Evolutionary conservation across 2,113 vertebrate species (phyloP).

Genomic region (Pelmatolapia mariae): DNA sequence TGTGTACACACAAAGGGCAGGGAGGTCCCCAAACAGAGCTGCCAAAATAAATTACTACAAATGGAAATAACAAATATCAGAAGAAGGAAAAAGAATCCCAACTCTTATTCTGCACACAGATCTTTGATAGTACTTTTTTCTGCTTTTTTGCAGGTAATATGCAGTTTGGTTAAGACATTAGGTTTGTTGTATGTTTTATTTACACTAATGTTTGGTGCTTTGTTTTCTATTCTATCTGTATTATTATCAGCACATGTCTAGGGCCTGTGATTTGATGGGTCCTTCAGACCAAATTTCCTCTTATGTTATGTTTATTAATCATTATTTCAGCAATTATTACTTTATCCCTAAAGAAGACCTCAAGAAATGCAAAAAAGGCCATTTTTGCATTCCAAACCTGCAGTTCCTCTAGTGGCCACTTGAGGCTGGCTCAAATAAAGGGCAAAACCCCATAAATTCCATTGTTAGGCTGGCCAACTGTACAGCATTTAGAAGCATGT

Average conservation of each 20-base stretch:
- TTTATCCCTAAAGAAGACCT: not conserved
- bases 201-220: not conserved
- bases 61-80: not conserved
- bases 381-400: not conserved
- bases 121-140: too few species aligned
- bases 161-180: not conserved
- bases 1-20: not conserved
- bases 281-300: not conserved
- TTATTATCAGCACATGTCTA: not conserved
- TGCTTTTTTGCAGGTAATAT: not conserved
- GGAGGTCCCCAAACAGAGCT: not conserved
- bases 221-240: not conserved
- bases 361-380: rapidly evolving
- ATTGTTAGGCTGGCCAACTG: not conserved
- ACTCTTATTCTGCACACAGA: not conserved
- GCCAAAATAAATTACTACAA: not conserved
- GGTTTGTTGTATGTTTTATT: not conserved
- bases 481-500: not conserved
- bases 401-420: too few species aligned
- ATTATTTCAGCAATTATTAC: not conserved
- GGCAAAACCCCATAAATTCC: too few species aligned
- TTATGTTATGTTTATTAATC: not conserved
- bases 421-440: not conserved
- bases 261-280: not conserved
- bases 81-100: not conserved